Evolutionary conservation across 37 sponge, comb jelly and placozoan species (phyloP), one percentile per base, ranked within the genome.

Genomic region (Spongilla lacustris): DNA sequence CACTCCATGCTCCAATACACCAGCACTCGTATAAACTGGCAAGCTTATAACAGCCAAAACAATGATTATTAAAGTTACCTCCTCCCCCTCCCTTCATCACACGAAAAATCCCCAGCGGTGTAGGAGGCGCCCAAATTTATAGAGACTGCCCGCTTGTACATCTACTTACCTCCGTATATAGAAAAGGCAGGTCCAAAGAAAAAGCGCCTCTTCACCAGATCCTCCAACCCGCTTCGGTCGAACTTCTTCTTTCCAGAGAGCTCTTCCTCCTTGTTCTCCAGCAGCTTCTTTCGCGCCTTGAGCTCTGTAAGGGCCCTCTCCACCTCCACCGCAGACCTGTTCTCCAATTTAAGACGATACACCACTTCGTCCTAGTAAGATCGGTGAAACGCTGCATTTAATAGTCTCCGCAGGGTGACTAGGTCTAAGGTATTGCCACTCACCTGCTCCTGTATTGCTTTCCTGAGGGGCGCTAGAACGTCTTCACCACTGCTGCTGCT

Each of bases 131-230:
- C n/a, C n/a, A n/a, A n/a, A n/a, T n/a, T n/a, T n/a, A n/a, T n/a
- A n/a, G n/a, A n/a, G n/a, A n/a, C n/a, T n/a, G n/a, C n/a, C n/a
- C n/a, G n/a, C n/a, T n/a, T n/a, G n/a, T n/a, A n/a, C n/a, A 1
- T 73, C 36, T n/a, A 49, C 68, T 6, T 66, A 88, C 98, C 98
- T 90, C 98, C 98, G 72, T 97, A 97, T 46, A 97, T 89, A 23
- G 95, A 88, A 76, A 94, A 98, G 0, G 99, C 79, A 26, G 91
- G 89, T 24, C 91, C 90, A 76, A 90, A 96, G 73, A 96, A 95
- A 83, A 96, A 98, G 12, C 99, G 50, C 77, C 94, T 74, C 85
- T 98, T 98, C 71, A 96, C 66, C 31, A 96, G 81, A 66, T 87
- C 91, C 58, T 98, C 99, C 31, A 98, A 79, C 17, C 80, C 87